A percentile compares a stretch with the other conserved stretches of the same genome.
These are phyloP conservation scores for Jacana jacana DNA, from an alignment of 2,113 vertebrate genomes.

Conservation along the genomic window DNA sequence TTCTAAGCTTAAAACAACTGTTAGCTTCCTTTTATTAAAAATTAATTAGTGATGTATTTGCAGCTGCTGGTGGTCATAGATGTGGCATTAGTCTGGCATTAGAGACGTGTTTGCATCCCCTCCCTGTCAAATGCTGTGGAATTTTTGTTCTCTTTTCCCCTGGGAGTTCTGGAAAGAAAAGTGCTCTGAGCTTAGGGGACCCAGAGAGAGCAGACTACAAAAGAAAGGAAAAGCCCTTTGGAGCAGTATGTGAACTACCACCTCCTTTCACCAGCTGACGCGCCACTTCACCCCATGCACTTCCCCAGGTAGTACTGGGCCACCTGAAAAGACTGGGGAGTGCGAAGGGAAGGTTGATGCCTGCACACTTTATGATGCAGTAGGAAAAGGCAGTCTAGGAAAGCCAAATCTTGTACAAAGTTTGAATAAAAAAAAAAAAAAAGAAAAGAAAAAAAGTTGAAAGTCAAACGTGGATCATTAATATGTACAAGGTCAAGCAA, in stretches of 20 bases:
- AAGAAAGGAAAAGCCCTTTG: background rate
- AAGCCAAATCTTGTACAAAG: background rate
- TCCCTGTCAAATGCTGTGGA: background rate
- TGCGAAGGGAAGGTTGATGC: background rate
- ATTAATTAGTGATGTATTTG: background rate
- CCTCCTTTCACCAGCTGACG: background rate
- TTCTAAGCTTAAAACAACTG: background rate
- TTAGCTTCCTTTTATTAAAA: background rate
- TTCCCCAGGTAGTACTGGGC: background rate
- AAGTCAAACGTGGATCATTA: background rate
- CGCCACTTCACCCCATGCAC: background rate
- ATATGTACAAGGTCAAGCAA: background rate
- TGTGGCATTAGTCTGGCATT: background rate
- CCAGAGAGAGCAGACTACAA: background rate
- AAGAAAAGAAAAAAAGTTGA: background rate
- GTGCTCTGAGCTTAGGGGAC: background rate
- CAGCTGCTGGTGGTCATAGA: background rate
- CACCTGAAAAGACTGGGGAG: background rate
- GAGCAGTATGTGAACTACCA: background rate
- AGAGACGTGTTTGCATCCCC: background rate
- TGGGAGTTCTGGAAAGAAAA: background rate
- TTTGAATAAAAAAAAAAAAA: background rate
- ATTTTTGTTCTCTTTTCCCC: background rate
- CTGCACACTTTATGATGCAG: background rate
- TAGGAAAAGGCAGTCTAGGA: background rate